Conservation (phyloP, 2,888 invertebrate genomes). For the Mesoligia furuncula region DNA sequence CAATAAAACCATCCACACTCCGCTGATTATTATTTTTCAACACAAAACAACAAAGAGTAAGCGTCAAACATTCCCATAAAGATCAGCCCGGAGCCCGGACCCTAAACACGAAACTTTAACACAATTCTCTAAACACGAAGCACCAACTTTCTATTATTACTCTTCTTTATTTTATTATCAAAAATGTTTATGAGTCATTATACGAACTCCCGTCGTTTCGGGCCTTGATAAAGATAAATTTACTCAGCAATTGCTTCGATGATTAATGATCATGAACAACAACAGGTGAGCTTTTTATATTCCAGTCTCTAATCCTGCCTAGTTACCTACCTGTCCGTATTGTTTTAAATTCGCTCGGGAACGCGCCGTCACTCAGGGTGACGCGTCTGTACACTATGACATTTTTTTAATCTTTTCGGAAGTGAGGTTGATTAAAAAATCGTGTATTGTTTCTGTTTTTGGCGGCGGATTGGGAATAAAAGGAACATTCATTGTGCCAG, state of each 20-base stretch:
- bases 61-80: conserved; percentile 50
- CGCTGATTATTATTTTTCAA: conserved; percentile 55
- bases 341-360: conserved; percentile 61
- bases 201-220: conserved; percentile 64
- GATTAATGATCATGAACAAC: conserved; percentile 75
- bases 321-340: conserved; percentile 58
- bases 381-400: conserved; percentile 41
- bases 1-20: conserved; percentile 50
- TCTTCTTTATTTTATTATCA: conserved; percentile 69
- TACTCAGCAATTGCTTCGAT: conserved; percentile 68
- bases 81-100: conserved; percentile 38
- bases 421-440: conserved; percentile 60
- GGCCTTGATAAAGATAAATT: conserved; percentile 80
- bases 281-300: conserved; percentile 68
- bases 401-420: conserved; percentile 53
- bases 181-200: conserved; percentile 71
- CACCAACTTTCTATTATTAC: conserved; percentile 63
- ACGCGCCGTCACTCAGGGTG: conserved; percentile 54
- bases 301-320: conserved; percentile 56
- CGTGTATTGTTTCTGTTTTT: conserved; percentile 52
- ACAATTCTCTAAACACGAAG: conserved; percentile 61
- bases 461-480: conserved; percentile 49
- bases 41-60: conserved; percentile 36
- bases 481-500: conserved; percentile 23
- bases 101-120: conserved; percentile 56